These are phyloP conservation scores for Mesoclemmys tuberculata DNA, from an alignment of 2,113 vertebrate genomes.

Conservation along the genomic window DNA sequence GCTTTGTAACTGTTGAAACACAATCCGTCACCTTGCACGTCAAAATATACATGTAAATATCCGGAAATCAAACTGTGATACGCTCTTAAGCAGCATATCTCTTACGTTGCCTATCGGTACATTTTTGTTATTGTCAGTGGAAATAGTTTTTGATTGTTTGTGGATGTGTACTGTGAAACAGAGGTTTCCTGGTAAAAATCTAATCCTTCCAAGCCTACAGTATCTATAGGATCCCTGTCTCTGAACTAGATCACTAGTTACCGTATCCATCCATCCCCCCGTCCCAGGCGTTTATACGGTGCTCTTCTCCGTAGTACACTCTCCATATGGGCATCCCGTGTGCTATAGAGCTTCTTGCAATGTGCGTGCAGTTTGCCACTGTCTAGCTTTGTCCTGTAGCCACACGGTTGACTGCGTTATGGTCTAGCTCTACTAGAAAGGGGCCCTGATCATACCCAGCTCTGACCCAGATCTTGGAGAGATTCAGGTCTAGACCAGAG, in stretches of 20 bases:
- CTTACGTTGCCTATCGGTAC: too few relatives aligned
- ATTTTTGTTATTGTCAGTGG: too few relatives aligned
- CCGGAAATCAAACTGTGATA: background rate
- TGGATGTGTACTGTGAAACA: too few relatives aligned
- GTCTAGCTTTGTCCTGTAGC: background rate
- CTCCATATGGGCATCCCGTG: background rate
- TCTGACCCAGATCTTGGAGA: background rate
- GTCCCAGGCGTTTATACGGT: too few relatives aligned
- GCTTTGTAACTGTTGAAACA: background rate
- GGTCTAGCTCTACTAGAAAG: background rate
- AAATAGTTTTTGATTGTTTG: too few relatives aligned
- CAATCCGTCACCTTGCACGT: background rate
- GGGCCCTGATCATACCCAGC: background rate
- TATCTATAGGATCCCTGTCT: background rate
- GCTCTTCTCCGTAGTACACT: background rate
- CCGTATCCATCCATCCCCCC: background rate
- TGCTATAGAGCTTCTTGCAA: too few relatives aligned
- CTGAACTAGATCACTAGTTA: background rate
- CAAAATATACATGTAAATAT: background rate
- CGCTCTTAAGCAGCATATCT: too few relatives aligned
- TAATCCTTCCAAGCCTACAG: too few relatives aligned
- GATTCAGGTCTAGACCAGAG: background rate
- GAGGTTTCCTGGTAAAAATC: too few relatives aligned
- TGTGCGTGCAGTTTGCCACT: background rate
- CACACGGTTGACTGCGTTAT: background rate